These are phyloP conservation scores for Corythornis vintsioides DNA, from an alignment of 2,113 vertebrate genomes.

Conservation along the genomic window DNA sequence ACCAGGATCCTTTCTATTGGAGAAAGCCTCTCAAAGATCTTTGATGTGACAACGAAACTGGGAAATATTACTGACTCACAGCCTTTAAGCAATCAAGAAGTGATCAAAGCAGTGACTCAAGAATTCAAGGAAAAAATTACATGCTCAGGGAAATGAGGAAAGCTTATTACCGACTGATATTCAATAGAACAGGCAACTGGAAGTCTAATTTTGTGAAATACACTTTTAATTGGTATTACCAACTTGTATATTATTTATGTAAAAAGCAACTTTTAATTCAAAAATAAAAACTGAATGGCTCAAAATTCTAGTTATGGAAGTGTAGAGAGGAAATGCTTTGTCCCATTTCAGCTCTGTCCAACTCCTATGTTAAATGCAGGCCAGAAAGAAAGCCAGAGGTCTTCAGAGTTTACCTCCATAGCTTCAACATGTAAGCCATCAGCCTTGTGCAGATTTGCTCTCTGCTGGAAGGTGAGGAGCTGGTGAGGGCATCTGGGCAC, in stretches of 20 bases:
- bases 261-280: constrained; percentile 6
- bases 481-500: neutral
- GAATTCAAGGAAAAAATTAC: constrained; percentile 55
- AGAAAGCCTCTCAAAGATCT: constrained; percentile 55
- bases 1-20: constrained; percentile 53
- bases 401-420: neutral
- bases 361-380: neutral
- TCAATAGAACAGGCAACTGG: constrained; percentile 42
- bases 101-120: constrained; percentile 55
- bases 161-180: constrained; percentile 37
- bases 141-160: constrained; percentile 64
- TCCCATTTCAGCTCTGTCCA: neutral
- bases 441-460: neutral
- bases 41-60: constrained; percentile 48
- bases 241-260: constrained; percentile 45
- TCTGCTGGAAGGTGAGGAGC: neutral
- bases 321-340: neutral
- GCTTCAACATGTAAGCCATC: neutral
- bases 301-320: constrained; percentile 31
- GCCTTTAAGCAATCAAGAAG: constrained; percentile 69
- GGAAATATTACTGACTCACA: constrained; percentile 64
- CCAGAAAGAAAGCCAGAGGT: neutral
- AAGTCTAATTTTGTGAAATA: constrained; percentile 52
- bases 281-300: constrained; percentile 14
- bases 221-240: constrained; percentile 46